A percentile compares a stretch with the other conserved stretches of the same genome.
Evolutionary conservation across 2,888 invertebrate genomes (phyloP).

Genomic region (Scaptomyza cyrtandrae): DNA sequence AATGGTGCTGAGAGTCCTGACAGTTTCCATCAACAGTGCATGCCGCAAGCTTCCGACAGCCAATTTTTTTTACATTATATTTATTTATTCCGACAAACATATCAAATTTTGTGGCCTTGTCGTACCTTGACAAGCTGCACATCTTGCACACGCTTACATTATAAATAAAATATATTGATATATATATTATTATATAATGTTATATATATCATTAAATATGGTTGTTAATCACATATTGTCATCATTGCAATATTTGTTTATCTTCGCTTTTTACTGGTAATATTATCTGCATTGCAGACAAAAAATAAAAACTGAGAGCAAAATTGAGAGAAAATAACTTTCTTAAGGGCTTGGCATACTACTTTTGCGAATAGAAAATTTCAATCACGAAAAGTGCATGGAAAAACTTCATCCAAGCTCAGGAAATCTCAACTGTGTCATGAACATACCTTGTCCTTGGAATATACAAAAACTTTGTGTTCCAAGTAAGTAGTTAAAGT

Average conservation of each 20-base stretch:
- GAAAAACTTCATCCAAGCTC: not conserved
- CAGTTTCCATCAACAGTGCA: conserved; percentile 51
- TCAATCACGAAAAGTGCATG: not conserved
- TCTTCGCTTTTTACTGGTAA: not conserved
- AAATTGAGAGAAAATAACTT: not conserved
- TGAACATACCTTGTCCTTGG: not conserved
- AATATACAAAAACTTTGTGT: not conserved
- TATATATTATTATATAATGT: not conserved
- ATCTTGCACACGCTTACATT: conserved; percentile 3
- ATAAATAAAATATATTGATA: not conserved
- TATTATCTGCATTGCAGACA: not conserved
- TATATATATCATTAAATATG: not conserved
- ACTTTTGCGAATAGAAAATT: not conserved
- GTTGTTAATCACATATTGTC: not conserved
- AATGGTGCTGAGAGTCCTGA: conserved; percentile 37
- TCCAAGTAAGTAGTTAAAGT: not conserved
- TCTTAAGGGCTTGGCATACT: not conserved
- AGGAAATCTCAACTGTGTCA: not conserved
- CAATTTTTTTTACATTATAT: conserved; percentile 9
- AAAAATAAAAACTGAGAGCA: not conserved
- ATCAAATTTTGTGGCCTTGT: conserved; percentile 29
- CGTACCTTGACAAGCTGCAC: conserved; percentile 30
- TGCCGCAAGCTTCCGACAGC: conserved; percentile 25
- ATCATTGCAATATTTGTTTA: not conserved
- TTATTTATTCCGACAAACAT: conserved; percentile 38